A percentile compares a stretch with the other conserved stretches of the same genome.
Conservation (phyloP, 1,140 invertebrate genomes). For the Drosophila orosa region DNA sequence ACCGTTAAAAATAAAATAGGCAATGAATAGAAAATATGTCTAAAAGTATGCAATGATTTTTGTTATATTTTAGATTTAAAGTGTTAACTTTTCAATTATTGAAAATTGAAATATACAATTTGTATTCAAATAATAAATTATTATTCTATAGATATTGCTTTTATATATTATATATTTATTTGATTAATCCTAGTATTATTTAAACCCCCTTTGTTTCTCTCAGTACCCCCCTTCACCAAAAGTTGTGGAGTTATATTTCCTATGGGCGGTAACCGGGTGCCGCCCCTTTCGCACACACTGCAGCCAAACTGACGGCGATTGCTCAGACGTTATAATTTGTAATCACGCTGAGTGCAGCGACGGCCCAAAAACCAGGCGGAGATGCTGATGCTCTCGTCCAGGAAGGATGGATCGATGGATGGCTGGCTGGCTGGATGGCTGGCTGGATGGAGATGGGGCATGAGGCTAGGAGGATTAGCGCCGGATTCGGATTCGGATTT, state of each 20-base stretch:
- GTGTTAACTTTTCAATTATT: too few relatives aligned
- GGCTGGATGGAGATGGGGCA: background rate
- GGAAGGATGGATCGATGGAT: slow-evolving; percentile 9
- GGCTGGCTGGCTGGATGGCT: background rate
- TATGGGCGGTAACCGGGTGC: slow-evolving; percentile 69
- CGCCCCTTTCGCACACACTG: slow-evolving; percentile 61
- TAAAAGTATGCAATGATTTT: background rate
- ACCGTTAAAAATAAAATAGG: too few relatives aligned
- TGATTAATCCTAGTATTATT: background rate
- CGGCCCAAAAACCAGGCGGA: slow-evolving; percentile 31
- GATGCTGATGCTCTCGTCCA: slow-evolving; percentile 36
- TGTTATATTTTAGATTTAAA: too few relatives aligned
- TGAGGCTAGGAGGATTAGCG: slow-evolving; percentile 3
- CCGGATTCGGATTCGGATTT: slow-evolving; percentile 11
- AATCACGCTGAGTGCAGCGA: slow-evolving; percentile 78
- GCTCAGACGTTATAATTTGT: slow-evolving; percentile 82
- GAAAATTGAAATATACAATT: too few relatives aligned
- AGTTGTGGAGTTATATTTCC: slow-evolving; percentile 78
- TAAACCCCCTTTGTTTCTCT: background rate
- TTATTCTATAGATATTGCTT: background rate
- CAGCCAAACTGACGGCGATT: slow-evolving; percentile 52
- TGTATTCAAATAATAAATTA: too few relatives aligned
- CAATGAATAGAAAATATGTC: background rate
- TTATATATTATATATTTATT: background rate
- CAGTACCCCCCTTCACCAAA: slow-evolving; percentile 25